phyloP scores from a whole-genome alignment of 1,140 invertebrate genomes.

The Yoshiicerus persimilis region DNA sequence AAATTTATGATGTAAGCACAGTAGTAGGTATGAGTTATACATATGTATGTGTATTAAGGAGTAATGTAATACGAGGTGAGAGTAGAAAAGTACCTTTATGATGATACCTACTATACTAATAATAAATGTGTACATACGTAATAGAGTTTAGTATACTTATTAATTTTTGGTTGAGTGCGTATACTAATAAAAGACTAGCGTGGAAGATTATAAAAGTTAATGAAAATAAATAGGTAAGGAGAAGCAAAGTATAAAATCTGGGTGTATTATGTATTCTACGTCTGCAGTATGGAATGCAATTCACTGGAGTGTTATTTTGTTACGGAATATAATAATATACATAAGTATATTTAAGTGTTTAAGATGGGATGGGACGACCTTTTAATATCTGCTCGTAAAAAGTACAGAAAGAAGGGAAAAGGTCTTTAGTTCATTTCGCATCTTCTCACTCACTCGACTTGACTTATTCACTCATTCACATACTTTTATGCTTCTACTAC shows the following conservation, averaged over 20 bases:
- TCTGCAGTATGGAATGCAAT: background rate
- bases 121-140: background rate
- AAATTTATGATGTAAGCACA: background rate
- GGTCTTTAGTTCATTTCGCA: constrained; percentile 3
- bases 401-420: constrained; percentile 9
- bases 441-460: background rate
- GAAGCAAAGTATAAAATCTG: no score
- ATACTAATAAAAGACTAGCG: constrained; percentile 6
- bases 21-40: background rate
- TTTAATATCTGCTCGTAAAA: background rate
- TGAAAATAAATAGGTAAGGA: background rate
- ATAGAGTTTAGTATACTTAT: background rate
- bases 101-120: background rate
- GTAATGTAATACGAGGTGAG: background rate
- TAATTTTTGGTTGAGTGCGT: background rate
- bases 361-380: background rate
- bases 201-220: background rate
- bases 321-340: background rate
- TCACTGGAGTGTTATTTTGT: background rate
- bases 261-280: background rate
- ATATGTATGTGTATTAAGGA: no score
- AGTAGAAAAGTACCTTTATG: background rate
- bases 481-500: background rate
- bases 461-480: background rate
- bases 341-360: background rate